Evolutionary conservation across 2,797 vertebrate genomes (phyloP).

Genomic region (Toxotes lorentzi): DNA sequence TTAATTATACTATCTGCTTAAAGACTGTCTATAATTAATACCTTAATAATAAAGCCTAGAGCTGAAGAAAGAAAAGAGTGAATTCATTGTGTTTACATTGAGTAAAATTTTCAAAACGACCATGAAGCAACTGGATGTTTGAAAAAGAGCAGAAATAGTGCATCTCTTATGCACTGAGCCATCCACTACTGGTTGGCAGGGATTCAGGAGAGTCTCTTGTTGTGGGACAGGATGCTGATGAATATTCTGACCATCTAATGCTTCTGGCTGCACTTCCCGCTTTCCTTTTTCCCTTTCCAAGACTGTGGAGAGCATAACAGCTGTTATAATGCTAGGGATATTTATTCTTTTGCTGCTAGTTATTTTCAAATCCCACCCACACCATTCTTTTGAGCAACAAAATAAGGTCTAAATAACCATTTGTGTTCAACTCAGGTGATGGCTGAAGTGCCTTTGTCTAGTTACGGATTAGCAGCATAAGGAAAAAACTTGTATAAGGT

Average conservation of each 20-base stretch:
- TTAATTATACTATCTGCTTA: conserved; percentile 28
- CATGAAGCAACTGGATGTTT: neutral
- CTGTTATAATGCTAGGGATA: neutral
- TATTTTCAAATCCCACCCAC: neutral
- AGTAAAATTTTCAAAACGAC: conserved; percentile 6
- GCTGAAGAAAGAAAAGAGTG: neutral
- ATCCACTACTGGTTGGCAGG: conserved; percentile 9
- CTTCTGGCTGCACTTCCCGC: neutral
- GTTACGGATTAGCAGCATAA: neutral
- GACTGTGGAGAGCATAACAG: conserved; percentile 7
- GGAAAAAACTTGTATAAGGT: neutral
- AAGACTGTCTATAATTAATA: conserved; percentile 32
- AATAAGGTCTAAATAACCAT: neutral
- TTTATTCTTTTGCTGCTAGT: neutral
- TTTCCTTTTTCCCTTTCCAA: neutral
- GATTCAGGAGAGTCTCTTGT: conserved; percentile 19
- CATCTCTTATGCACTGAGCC: conserved; percentile 14
- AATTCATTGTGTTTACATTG: conserved; percentile 10
- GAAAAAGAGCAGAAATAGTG: neutral
- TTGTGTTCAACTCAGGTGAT: conserved; percentile 4
- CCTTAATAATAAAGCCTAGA: conserved; percentile 29
- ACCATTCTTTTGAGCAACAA: neutral
- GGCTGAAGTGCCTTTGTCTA: neutral
- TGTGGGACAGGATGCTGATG: conserved; percentile 24
- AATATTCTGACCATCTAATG: conserved; percentile 17